These are phyloP conservation scores for Coelinius sp. DNA, from an alignment of 2,888 invertebrate genomes.

Conservation along the genomic window DNA sequence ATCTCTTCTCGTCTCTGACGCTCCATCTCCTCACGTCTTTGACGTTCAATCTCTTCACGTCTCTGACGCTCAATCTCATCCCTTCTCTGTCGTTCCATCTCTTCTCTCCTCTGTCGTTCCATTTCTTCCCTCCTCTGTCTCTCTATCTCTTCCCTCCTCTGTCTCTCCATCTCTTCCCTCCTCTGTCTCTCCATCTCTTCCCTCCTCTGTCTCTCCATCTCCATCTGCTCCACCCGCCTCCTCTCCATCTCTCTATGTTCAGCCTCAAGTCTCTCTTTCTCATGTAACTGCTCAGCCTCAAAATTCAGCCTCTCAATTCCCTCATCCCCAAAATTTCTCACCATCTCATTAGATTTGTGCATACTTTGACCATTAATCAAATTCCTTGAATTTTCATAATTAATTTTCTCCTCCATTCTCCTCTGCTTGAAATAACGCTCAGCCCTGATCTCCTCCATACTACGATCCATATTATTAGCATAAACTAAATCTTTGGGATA, in stretches of 20 bases:
- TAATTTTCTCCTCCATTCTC: slow-evolving; percentile 43
- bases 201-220: slow-evolving; percentile 47
- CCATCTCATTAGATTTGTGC: slow-evolving; percentile 17
- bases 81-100: slow-evolving; percentile 46
- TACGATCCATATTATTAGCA: slow-evolving; percentile 78
- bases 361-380: slow-evolving; percentile 5
- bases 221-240: slow-evolving; percentile 42
- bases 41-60: slow-evolving; percentile 46
- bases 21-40: slow-evolving; percentile 44
- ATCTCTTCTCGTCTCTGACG: slow-evolving; percentile 39
- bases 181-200: slow-evolving; percentile 48
- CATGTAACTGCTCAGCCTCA: slow-evolving; percentile 46
- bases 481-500: slow-evolving; percentile 73
- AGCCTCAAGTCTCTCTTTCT: slow-evolving; percentile 47
- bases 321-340: slow-evolving; percentile 40
- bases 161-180: slow-evolving; percentile 46
- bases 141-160: slow-evolving; percentile 46
- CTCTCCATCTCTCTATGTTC: slow-evolving; percentile 21
- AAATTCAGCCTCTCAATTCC: slow-evolving; percentile 49
- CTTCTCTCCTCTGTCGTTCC: slow-evolving; percentile 48
- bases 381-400: slow-evolving; percentile 36
- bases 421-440: slow-evolving; percentile 72
- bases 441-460: slow-evolving; percentile 84
- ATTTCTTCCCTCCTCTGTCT: slow-evolving; percentile 42
- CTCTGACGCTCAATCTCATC: slow-evolving; percentile 48